These are phyloP conservation scores for Trichacis sp. DNA, from an alignment of 2,888 invertebrate genomes.

Conservation along the genomic window DNA sequence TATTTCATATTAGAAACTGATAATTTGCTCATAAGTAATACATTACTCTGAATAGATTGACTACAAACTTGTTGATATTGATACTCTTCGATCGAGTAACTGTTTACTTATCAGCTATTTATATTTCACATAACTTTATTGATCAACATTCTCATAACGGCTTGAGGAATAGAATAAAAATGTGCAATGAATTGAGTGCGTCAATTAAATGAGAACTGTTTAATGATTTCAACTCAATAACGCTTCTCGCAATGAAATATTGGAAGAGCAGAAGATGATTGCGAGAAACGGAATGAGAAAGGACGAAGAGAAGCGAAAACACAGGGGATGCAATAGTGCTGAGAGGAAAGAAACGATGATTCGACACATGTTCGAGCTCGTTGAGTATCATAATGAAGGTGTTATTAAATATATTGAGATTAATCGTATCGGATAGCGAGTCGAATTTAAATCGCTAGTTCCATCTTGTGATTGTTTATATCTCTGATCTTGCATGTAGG, in stretches of 20 bases:
- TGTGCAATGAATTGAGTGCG: neutral
- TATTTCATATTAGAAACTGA: too few species aligned
- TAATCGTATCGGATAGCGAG: conserved; percentile 65
- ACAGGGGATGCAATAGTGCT: conserved; percentile 22
- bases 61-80: conserved; percentile 51
- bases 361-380: conserved; percentile 47
- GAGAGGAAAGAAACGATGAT: conserved; percentile 41
- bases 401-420: conserved; percentile 68
- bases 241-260: neutral
- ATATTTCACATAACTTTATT: neutral
- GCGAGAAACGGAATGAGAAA: conserved; percentile 24
- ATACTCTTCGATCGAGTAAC: conserved; percentile 13
- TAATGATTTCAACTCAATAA: too few species aligned
- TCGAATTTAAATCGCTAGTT: conserved; percentile 43
- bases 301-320: conserved; percentile 21
- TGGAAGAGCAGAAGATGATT: conserved; percentile 41
- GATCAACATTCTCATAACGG: neutral
- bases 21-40: too few species aligned
- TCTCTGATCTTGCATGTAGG: conserved; percentile 24
- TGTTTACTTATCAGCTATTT: neutral
- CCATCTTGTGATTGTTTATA: conserved; percentile 50
- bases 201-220: neutral
- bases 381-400: conserved; percentile 62
- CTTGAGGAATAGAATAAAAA: neutral
- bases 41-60: conserved; percentile 65